Conservation (phyloP, 2,888 invertebrate genomes). For the Abrostola triplasia region DNA sequence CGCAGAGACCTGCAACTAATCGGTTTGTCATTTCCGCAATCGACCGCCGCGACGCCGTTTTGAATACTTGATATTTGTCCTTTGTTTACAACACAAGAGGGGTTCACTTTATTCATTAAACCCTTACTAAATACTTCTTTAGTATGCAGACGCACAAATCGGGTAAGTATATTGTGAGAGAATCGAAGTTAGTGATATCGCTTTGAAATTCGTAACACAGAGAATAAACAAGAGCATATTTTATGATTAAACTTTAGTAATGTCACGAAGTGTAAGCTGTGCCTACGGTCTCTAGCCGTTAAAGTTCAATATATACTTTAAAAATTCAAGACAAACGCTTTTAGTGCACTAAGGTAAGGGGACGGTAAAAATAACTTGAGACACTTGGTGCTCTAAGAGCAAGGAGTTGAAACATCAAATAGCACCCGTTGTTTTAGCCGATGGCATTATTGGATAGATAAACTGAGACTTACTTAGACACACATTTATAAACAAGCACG, state of each 20-base stretch:
- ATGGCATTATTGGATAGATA: constrained; percentile 76
- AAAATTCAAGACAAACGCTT: constrained; percentile 85
- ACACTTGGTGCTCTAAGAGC: constrained; percentile 69
- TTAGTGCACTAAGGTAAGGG: constrained; percentile 72
- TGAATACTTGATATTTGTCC: constrained; percentile 77
- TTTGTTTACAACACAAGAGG: constrained; percentile 64
- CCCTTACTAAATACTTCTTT: constrained; percentile 4
- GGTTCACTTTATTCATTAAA: constrained; percentile 25
- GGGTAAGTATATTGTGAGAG: background rate
- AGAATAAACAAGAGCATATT: constrained; percentile 37
- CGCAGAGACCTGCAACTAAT: constrained; percentile 82
- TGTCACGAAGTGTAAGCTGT: constrained; percentile 37
- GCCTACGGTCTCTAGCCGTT: constrained; percentile 62
- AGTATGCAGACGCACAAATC: background rate
- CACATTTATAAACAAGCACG: constrained; percentile 24
- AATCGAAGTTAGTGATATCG: background rate
- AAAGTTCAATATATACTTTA: constrained; percentile 82
- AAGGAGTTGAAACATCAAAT: constrained; percentile 72
- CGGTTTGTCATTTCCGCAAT: constrained; percentile 86
- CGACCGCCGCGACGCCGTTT: constrained; percentile 74
- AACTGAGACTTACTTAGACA: constrained; percentile 60
- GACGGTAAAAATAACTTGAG: constrained; percentile 79
- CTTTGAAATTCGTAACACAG: background rate
- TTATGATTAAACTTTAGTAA: constrained; percentile 39
- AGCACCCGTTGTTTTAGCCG: constrained; percentile 73